phyloP scores from a whole-genome alignment of 2,113 vertebrate genomes.

The Theristicus caerulescens region DNA sequence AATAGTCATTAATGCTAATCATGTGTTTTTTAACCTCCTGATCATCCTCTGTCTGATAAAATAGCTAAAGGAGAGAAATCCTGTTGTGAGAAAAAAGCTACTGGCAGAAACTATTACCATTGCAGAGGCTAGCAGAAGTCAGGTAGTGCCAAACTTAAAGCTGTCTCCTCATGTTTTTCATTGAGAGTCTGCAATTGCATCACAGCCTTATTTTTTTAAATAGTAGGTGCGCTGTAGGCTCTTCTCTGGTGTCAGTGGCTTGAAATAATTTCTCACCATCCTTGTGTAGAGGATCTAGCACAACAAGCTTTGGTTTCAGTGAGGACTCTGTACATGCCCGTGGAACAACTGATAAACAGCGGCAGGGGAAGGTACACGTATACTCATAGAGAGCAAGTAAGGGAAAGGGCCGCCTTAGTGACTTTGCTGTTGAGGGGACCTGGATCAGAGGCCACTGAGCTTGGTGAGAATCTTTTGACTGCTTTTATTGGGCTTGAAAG shows the following conservation, averaged over 20 bases:
- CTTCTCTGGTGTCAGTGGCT: neutral
- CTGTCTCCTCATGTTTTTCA: neutral
- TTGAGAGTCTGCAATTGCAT: neutral
- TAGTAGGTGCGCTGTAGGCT: neutral
- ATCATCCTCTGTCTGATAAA: conserved; percentile 9
- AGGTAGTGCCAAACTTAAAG: neutral
- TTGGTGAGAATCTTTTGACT: neutral
- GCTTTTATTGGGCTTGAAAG: neutral
- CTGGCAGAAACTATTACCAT: neutral
- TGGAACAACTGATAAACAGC: neutral
- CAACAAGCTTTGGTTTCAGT: neutral
- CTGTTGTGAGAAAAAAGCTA: neutral
- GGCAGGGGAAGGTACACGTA: neutral
- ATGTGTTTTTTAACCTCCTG: conserved; percentile 44
- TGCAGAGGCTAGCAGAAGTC: neutral
- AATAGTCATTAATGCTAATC: conserved; percentile 57
- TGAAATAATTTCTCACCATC: neutral
- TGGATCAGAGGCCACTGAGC: neutral
- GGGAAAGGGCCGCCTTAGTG: neutral
- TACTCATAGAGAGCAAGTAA: neutral
- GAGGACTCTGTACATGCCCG: neutral
- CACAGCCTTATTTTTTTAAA: neutral
- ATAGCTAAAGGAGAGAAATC: neutral
- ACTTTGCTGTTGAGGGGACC: neutral
- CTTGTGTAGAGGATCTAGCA: neutral